These are phyloP conservation scores for Orthosia gothica DNA, from an alignment of 2,888 invertebrate species.

Conservation along the genomic window DNA sequence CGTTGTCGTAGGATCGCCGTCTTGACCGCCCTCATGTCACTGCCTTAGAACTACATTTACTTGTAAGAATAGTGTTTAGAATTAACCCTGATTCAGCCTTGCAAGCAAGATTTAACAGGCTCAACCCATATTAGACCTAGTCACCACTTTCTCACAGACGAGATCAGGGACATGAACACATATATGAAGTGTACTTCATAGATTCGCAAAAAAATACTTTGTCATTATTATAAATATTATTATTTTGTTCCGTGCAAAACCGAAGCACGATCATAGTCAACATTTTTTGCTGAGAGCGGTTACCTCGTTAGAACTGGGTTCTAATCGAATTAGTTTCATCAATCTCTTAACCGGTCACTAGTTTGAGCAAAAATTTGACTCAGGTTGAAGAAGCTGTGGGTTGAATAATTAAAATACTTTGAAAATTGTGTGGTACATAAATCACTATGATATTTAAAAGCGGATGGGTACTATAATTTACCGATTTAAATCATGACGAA, in stretches of 20 bases:
- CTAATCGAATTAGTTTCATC: constrained; percentile 67
- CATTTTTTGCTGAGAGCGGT: constrained; percentile 60
- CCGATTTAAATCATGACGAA: too few relatives aligned
- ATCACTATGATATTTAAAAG: background rate
- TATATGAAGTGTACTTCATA: background rate
- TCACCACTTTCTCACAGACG: too few relatives aligned
- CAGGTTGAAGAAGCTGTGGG: background rate
- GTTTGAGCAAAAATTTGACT: constrained; percentile 43
- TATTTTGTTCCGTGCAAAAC: background rate
- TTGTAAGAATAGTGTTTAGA: too few relatives aligned
- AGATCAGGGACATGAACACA: too few relatives aligned
- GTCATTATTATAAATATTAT: background rate
- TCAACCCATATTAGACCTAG: too few relatives aligned
- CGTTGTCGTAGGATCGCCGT: too few relatives aligned
- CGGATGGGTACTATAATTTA: too few relatives aligned
- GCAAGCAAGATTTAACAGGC: too few relatives aligned
- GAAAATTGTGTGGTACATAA: background rate
- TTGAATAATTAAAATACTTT: constrained; percentile 1
- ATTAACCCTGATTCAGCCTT: too few relatives aligned
- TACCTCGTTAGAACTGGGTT: constrained; percentile 69
- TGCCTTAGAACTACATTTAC: too few relatives aligned
- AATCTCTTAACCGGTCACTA: constrained; percentile 42
- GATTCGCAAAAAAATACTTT: background rate
- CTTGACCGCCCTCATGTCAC: too few relatives aligned
- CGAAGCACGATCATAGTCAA: constrained; percentile 27